Evolutionary conservation across 2,888 invertebrate species (phyloP), one percentile per base, ranked within the genome.

Genomic region (Hirtodrosophila histrioides): DNA sequence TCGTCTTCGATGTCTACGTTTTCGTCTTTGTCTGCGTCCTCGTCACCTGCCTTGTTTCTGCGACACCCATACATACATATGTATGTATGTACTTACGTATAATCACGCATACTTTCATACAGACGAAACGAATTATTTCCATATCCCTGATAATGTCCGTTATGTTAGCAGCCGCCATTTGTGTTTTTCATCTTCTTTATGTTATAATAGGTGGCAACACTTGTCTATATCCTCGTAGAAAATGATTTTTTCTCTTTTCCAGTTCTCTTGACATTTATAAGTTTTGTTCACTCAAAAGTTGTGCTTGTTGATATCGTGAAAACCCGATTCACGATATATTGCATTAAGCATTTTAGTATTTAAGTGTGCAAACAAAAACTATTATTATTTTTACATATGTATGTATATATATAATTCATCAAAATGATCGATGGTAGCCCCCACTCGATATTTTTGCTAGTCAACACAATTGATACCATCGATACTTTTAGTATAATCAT

Each of bases 11-110:
- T 24, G 50, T 60, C 50, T 60, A 36, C 48, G 48, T 45, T 60
- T 53, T 69, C 55, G 65, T 61, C 54, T 54, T 40, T 44, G 66
- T 39, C 57, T 49, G 67, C 48, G 67, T 70, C 67, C 72, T 72
- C 70, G 54, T 72, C 75, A 68, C 69, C 37, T 56, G 45, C 69
- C 57, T 51, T 69, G 54, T 50, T 57, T 63, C 50, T 54, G 57
- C 63, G 74, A 61, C 56, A 66, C 44, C 46, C 53, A 45, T 7
- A 24, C 33, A 31, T 4, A 5, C 45, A 39, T 31, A 24, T 29
- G 27, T 41, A 40, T 29, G 39, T 56, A 31, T 31, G 31, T 31
- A 31, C 6, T 3, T 31, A 46, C 35, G 31, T 23, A 31, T 24
- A 5, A 67, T 48, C 43, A 10, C 33, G 7, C 11, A 43, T 35